phyloP scores from a whole-genome alignment of 2,113 vertebrate species.

The Lepisosteus oculatus region DNA sequence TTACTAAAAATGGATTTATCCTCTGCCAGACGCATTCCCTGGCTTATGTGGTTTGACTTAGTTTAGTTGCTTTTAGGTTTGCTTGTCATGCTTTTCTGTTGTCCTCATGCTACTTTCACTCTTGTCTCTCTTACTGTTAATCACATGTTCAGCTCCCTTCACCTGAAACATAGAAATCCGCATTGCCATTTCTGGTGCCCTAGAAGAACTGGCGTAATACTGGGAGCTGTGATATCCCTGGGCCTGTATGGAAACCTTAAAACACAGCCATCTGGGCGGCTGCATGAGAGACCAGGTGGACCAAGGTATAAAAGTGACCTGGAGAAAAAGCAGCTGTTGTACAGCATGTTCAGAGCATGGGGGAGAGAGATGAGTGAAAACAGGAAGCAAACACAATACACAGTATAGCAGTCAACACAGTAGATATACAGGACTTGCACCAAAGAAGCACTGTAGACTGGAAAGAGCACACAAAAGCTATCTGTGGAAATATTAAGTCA shows the following conservation, averaged over 20 bases:
- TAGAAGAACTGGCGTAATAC: neutral
- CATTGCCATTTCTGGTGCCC: neutral
- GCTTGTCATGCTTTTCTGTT: conserved; percentile 43
- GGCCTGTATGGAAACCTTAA: neutral
- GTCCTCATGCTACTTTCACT: conserved; percentile 45
- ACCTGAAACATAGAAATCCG: neutral
- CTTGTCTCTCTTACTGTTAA: conserved; percentile 16
- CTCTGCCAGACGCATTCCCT: conserved; percentile 5
- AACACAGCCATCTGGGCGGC: neutral
- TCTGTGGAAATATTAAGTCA: too few relatives aligned
- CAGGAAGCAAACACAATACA: too few relatives aligned
- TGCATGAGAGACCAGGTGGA: neutral
- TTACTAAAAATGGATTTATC: conserved; percentile 17
- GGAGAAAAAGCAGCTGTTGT: neutral
- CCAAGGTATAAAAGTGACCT: neutral
- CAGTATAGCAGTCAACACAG: too few relatives aligned
- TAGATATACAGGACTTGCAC: too few relatives aligned
- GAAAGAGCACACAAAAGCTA: too few relatives aligned
- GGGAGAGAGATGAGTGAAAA: too few relatives aligned
- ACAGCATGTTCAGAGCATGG: neutral
- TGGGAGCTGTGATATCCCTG: too few relatives aligned
- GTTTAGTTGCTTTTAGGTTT: conserved; percentile 49
- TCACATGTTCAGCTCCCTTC: conserved; percentile 21
- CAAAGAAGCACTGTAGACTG: too few relatives aligned
- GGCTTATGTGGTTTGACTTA: conserved; percentile 43